Evolutionary conservation across 2,113 vertebrate genomes (phyloP).

Genomic region (Anarrhichthys ocellatus): DNA sequence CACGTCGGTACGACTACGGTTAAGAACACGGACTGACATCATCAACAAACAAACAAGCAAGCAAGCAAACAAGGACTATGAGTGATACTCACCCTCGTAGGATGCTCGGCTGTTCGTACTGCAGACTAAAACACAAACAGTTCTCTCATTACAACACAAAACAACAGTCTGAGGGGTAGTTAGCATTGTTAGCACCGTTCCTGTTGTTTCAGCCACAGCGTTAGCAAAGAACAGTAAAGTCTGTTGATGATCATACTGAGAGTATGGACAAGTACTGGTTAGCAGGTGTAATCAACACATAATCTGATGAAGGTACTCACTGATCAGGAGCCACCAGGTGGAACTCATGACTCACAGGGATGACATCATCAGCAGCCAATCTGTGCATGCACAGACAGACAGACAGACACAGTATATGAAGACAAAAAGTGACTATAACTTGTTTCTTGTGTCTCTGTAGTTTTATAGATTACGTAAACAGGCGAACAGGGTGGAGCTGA

Average conservation of each 20-base stretch:
- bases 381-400: too few relatives aligned
- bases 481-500: too few relatives aligned
- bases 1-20: constrained; percentile 75
- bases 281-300: background rate
- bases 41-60: background rate
- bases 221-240: background rate
- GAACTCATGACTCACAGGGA: background rate
- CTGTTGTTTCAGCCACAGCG: background rate
- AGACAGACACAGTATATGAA: too few relatives aligned
- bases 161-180: background rate
- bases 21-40: background rate
- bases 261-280: background rate
- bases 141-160: background rate
- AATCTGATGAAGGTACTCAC: constrained; percentile 33
- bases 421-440: too few relatives aligned
- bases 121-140: constrained; percentile 55
- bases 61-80: background rate
- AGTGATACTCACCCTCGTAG: constrained; percentile 39
- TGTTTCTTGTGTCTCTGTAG: too few relatives aligned
- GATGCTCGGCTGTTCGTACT: constrained; percentile 60
- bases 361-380: background rate
- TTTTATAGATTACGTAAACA: too few relatives aligned
- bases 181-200: background rate
- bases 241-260: background rate
- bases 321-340: constrained; percentile 26